Evolutionary conservation across 2,113 vertebrate genomes (phyloP).

Genomic region (Myocastor coypus): DNA sequence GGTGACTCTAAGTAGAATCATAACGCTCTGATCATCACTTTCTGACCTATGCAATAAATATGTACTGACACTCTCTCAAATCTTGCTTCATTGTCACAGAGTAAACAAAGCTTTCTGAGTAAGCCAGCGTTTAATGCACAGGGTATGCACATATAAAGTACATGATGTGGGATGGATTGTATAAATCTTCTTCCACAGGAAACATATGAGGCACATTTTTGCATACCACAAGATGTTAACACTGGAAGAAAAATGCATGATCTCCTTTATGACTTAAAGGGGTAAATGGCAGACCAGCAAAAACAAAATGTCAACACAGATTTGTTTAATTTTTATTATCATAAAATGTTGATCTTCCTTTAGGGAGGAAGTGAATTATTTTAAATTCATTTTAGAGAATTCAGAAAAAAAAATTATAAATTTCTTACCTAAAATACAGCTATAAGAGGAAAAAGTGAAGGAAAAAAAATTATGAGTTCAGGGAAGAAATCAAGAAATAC

Average conservation of each 20-base stretch:
- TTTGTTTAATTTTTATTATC: no score
- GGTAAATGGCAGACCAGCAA: no score
- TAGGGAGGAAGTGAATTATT: no score
- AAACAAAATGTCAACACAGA: background rate
- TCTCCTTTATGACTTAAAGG: background rate
- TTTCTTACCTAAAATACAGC: background rate
- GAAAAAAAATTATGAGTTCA: background rate
- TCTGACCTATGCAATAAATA: background rate
- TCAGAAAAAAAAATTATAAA: background rate
- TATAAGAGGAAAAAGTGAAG: background rate
- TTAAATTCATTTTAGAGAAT: no score
- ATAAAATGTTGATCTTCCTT: background rate
- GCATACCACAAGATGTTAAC: background rate
- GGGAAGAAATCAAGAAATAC: background rate
- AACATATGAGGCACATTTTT: background rate
- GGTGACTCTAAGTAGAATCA: background rate
- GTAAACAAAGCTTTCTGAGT: background rate
- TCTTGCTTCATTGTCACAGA: background rate
- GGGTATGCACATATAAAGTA: background rate
- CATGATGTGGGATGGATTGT: background rate
- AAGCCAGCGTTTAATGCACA: background rate
- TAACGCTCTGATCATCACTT: background rate
- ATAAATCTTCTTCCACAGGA: background rate
- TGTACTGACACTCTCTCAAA: no score
- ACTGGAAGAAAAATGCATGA: background rate